Evolutionary conservation across 2,888 invertebrate genomes (phyloP), one percentile per base, ranked within the genome.

Genomic region (Poecilus cupreus): DNA sequence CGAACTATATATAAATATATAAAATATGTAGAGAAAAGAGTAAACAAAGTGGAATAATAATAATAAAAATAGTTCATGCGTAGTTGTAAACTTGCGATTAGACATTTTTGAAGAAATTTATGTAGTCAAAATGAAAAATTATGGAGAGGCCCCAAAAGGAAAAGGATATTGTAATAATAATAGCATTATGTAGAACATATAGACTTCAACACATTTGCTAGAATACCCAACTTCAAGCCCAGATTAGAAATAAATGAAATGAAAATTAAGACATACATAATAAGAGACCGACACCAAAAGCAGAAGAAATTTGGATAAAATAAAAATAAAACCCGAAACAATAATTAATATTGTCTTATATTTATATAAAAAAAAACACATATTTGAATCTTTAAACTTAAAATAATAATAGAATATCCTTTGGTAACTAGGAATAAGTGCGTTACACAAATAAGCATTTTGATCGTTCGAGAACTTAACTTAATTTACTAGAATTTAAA

Each of bases 191-290:
- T 68, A 68, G 68, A 68, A 68, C 32, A 32, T 39, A 39, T 16
- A 68, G 8, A 68, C n/a, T 22, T 24, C 72, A 72, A 72, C 72
- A 72, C 72, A 72, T 72, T 72, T 72, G 72, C 72, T 72, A 46
- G 43, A 32, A 6, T 32, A 32, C 24, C 24, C 26, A 10, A 60
- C 18, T 20, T 60, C 2, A 72, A 72, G 46, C 72, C 68, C 68
- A 68, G 43, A 68, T 26, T 60, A 11, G 22, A 13, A 54, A 11
- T 13, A 13, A 1, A 54, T 20, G 18, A 54, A 20, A 54, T 54
- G 11, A 54, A 16, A 54, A 54, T 18, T 32, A 8, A 32, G 8
- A 32, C 32, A 32, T 32, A 64, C 13, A 49, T 43, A n/a, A 26
- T 11, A 64, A 8, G 32, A 32, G 18, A 11, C 72, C 72, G 20